phyloP scores from a whole-genome alignment of 2,113 vertebrate species.

The Uria aalge region DNA sequence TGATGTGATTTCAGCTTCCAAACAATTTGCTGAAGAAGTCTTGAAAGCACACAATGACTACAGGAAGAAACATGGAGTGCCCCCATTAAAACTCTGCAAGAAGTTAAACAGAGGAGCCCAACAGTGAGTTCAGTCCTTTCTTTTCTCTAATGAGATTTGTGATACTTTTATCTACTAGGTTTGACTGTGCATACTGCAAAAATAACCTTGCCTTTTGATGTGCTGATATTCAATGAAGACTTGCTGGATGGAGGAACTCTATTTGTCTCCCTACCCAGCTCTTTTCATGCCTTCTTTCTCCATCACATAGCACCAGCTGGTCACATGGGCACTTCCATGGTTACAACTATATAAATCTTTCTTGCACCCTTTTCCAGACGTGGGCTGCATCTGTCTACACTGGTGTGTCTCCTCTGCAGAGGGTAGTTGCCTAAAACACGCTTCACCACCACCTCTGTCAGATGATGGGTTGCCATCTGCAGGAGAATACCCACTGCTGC shows the following conservation, averaged over 20 bases:
- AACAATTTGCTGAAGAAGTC: constrained; percentile 88
- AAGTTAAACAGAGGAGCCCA: constrained; percentile 87
- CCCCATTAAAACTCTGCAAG: constrained; percentile 86
- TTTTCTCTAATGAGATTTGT: background rate
- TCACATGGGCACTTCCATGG: background rate
- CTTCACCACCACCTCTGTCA: background rate
- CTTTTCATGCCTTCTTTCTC: background rate
- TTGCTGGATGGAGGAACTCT: background rate
- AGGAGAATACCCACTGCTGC: background rate
- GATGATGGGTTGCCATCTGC: background rate
- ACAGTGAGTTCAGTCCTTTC: constrained; percentile 78
- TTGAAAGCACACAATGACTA: constrained; percentile 90
- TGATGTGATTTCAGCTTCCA: constrained; percentile 83
- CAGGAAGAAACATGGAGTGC: constrained; percentile 87
- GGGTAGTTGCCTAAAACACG: background rate
- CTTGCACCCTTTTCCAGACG: background rate
- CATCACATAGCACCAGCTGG: background rate
- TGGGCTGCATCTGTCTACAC: background rate
- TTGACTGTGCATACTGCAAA: background rate
- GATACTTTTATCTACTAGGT: background rate
- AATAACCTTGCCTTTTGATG: background rate
- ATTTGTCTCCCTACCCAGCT: background rate
- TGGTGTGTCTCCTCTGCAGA: background rate
- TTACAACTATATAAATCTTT: background rate
- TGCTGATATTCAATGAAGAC: background rate